A percentile compares a stretch with the other conserved stretches of the same genome.
phyloP scores from a whole-genome alignment of 2,113 vertebrate species.

The Corythornis madagascariensis region DNA sequence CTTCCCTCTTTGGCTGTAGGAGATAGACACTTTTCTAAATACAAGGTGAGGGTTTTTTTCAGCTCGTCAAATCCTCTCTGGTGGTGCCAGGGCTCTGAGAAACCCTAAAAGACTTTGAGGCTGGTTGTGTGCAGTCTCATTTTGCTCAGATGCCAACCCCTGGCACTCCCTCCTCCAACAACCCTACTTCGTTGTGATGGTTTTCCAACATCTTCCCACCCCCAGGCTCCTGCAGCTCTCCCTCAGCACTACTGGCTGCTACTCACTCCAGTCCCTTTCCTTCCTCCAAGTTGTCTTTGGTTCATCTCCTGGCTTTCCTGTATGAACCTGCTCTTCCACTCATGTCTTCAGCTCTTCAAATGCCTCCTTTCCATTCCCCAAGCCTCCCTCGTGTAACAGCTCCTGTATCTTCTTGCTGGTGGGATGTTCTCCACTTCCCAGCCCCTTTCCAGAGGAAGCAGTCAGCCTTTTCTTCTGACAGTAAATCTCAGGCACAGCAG shows the following conservation, averaged over 20 bases:
- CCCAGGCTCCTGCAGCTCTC: neutral
- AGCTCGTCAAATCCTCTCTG: slow-evolving; percentile 15
- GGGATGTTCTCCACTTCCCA: neutral
- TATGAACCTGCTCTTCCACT: neutral
- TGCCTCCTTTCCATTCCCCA: rapidly evolving
- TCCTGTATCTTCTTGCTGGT: neutral
- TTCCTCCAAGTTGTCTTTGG: neutral
- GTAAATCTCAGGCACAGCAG: neutral
- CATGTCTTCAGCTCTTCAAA: rapidly evolving
- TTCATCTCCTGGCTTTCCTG: neutral
- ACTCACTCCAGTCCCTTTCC: neutral
- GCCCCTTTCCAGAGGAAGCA: neutral
- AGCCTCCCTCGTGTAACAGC: rapidly evolving
- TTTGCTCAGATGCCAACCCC: neutral
- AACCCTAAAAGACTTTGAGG: neutral
- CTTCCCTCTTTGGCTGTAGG: neutral
- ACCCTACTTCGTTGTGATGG: neutral
- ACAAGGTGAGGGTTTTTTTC: slow-evolving; percentile 3
- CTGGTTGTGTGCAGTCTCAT: neutral
- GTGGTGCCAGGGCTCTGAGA: neutral
- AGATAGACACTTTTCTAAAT: slow-evolving; percentile 33
- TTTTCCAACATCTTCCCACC: neutral
- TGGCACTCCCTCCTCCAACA: neutral
- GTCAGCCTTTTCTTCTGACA: neutral
- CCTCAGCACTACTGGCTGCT: neutral